Conservation (phyloP, 2,888 invertebrate species). For the Lithophane leautieri region DNA sequence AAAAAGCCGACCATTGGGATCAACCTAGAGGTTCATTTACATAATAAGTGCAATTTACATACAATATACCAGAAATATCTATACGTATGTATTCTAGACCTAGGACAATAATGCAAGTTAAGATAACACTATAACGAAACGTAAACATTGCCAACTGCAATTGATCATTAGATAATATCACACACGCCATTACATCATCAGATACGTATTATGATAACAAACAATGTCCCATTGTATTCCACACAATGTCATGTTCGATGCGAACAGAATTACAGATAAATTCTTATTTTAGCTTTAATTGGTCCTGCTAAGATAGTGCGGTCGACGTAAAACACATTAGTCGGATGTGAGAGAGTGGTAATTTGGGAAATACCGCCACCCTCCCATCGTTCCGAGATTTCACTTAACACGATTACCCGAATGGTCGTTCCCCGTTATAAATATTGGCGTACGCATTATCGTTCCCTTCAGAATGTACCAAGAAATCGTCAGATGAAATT, state of each 20-base stretch:
- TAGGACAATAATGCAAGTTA: neutral
- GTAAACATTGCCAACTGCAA: conserved; percentile 8
- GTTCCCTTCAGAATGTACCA: conserved; percentile 17
- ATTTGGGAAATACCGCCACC: conserved; percentile 65
- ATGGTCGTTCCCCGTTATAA: conserved; percentile 45
- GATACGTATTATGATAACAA: conserved; percentile 29
- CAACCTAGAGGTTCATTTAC: neutral
- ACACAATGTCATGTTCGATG: conserved; percentile 56
- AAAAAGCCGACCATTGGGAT: neutral
- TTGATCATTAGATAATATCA: conserved; percentile 16
- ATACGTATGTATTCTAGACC: neutral
- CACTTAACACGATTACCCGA: conserved; percentile 73
- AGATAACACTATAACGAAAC: neutral
- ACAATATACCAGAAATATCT: neutral
- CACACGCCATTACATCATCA: conserved; percentile 41
- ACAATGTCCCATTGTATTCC: conserved; percentile 58
- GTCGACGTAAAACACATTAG: conserved; percentile 68
- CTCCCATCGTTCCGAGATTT: conserved; percentile 65
- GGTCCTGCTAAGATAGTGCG: conserved; percentile 55
- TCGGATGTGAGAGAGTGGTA: conserved; percentile 67
- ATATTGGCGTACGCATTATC: conserved; percentile 49
- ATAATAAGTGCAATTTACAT: neutral
- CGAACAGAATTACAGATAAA: conserved; percentile 45
- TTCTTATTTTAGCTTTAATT: conserved; percentile 63
- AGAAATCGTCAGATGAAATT: conserved; percentile 23